Conservation (phyloP, 1,140 invertebrate genomes). For the Meloidogyne hapla region DNA sequence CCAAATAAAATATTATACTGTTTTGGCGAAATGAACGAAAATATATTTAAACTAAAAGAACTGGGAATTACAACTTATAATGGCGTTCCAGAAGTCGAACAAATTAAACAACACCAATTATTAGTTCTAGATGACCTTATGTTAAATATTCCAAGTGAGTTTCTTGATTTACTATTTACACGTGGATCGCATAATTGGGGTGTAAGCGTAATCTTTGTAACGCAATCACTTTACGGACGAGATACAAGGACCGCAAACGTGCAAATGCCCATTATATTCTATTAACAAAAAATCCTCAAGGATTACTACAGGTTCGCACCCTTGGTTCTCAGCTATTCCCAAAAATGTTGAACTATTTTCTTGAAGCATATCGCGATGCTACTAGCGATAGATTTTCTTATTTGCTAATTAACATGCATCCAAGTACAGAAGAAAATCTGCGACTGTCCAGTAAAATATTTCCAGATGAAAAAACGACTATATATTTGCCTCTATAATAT, state of each 20-base stretch:
- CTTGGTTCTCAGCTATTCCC: conserved; percentile 31
- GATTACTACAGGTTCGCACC: conserved; percentile 23
- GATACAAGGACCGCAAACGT: conserved; percentile 33
- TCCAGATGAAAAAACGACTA: conserved; percentile 23
- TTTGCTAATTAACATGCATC: conserved; percentile 34
- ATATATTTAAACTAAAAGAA: conserved; percentile 26
- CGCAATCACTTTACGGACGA: conserved; percentile 32
- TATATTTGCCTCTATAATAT: conserved; percentile 13
- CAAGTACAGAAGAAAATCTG: conserved; percentile 21
- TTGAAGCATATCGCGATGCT: conserved; percentile 33
- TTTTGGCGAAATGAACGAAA: conserved; percentile 29
- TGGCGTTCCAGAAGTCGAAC: too few relatives aligned
- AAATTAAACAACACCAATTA: not conserved
- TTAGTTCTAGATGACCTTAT: conserved; percentile 31
- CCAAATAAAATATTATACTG: conserved; percentile 25
- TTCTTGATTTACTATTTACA: conserved; percentile 33
- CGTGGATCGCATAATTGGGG: not conserved
- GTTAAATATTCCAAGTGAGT: conserved; percentile 22
- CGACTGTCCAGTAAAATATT: conserved; percentile 27
- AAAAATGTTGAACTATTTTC: conserved; percentile 21
- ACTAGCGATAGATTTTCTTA: conserved; percentile 31
- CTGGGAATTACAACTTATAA: not conserved
- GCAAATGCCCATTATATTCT: conserved; percentile 33
- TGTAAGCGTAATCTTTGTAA: too few relatives aligned
- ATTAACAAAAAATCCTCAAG: conserved; percentile 29